Evolutionary conservation across 2,888 invertebrate species (phyloP).

Genomic region (Eupithecia exiguata): DNA sequence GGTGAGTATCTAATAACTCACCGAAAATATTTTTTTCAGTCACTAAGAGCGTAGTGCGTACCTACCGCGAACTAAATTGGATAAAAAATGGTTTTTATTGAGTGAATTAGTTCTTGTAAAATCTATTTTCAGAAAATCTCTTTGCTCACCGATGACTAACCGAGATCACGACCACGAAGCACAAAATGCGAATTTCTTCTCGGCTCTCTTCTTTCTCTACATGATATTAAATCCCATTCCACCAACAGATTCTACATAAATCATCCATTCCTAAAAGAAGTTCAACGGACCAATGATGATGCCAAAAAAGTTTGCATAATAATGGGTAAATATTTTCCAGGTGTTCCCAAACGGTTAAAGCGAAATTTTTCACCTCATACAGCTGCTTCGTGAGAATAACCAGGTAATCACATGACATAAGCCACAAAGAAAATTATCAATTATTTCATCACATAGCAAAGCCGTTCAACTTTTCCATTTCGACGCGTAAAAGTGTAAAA

Average conservation of each 20-base stretch:
- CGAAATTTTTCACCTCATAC: neutral
- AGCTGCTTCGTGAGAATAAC: slow-evolving; percentile 21
- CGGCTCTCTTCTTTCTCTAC: neutral
- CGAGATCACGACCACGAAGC: neutral
- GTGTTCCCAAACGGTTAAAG: neutral
- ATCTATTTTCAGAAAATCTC: neutral
- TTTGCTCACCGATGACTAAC: neutral
- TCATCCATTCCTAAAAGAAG: neutral
- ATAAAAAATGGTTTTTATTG: too few relatives aligned
- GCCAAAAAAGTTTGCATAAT: neutral
- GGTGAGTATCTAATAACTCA: too few relatives aligned
- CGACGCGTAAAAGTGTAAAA: slow-evolving; percentile 69
- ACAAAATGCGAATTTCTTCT: neutral
- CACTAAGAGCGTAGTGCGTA: too few relatives aligned
- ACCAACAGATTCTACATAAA: neutral
- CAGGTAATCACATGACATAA: slow-evolving; percentile 53
- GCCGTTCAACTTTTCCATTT: slow-evolving; percentile 75
- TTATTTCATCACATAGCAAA: slow-evolving; percentile 68
- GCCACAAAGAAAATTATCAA: slow-evolving; percentile 51
- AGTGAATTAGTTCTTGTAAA: too few relatives aligned
- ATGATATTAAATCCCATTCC: neutral
- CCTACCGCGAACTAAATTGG: too few relatives aligned
- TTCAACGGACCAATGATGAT: neutral
- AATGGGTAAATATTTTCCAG: neutral
- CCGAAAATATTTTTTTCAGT: too few relatives aligned